Evolutionary conservation across 1,140 invertebrate species (phyloP).

Genomic region (Nasonia longicornis): DNA sequence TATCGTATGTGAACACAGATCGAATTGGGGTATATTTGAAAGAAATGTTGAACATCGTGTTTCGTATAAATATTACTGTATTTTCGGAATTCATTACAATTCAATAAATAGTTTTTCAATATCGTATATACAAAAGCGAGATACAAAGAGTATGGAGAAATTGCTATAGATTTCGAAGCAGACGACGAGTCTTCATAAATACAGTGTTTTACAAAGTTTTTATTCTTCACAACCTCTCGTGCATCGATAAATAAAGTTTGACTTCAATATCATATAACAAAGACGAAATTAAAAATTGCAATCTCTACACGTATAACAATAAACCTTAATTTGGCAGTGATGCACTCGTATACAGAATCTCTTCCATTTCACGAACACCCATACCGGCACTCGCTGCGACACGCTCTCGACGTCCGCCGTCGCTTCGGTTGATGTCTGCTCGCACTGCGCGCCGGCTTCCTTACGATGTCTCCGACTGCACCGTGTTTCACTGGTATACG

Average conservation of each 20-base stretch:
- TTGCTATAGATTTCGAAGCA: conserved; percentile 23
- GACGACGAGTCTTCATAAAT: conserved; percentile 14
- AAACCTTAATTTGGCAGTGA: conserved; percentile 23
- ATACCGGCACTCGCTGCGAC: background rate
- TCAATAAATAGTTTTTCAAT: conserved; percentile 54
- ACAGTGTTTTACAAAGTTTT: conserved; percentile 32
- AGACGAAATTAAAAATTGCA: background rate
- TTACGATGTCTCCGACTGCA: background rate
- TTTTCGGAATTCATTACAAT: conserved; percentile 54
- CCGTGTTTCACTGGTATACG: background rate
- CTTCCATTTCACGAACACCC: background rate
- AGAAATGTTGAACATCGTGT: conserved; percentile 17
- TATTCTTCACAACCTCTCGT: conserved; percentile 8
- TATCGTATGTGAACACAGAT: background rate
- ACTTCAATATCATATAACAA: background rate
- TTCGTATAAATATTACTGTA: conserved; percentile 55
- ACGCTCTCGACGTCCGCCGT: conserved; percentile 14
- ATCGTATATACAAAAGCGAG: conserved; percentile 54
- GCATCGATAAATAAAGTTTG: conserved; percentile 6
- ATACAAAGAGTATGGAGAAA: conserved; percentile 30
- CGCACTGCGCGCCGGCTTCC: conserved; percentile 3
- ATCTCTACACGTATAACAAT: conserved; percentile 6
- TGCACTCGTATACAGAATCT: background rate
- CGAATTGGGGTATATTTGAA: background rate
- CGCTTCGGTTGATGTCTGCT: background rate